phyloP scores from a whole-genome alignment of 2,797 vertebrate genomes.

The Discoglossus pictus region DNA sequence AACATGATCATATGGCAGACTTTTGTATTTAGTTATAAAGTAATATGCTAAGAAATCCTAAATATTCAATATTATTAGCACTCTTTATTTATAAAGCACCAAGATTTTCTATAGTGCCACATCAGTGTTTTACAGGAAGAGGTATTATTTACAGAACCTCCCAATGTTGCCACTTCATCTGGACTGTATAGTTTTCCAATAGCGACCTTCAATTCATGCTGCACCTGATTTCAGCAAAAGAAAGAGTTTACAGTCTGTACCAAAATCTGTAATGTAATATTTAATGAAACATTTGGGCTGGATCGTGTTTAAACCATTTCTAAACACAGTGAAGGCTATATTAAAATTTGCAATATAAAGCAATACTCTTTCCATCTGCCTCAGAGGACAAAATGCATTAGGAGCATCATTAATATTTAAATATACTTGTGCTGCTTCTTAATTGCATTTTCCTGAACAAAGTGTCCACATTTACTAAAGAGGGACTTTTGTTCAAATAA shows the following conservation, averaged over 20 bases:
- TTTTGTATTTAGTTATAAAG: no score
- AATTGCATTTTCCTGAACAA: slow-evolving; percentile 48
- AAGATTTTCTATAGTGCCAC: no score
- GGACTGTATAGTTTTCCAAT: no score
- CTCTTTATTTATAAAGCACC: no score
- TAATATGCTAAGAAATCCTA: no score
- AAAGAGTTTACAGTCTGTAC: not conserved
- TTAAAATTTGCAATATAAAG: slow-evolving; percentile 31
- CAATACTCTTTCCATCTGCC: slow-evolving; percentile 36
- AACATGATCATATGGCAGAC: no score
- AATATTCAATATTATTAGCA: no score
- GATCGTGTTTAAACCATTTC: not conserved
- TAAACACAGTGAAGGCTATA: slow-evolving; percentile 3
- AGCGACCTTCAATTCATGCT: slow-evolving; percentile 23
- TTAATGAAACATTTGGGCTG: slow-evolving; percentile 3
- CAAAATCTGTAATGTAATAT: not conserved
- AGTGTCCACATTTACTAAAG: slow-evolving; percentile 39
- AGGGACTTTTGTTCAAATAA: slow-evolving; percentile 15
- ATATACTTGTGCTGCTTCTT: slow-evolving; percentile 30
- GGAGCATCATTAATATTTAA: slow-evolving; percentile 46
- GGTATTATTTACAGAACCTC: no score
- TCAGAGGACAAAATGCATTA: slow-evolving; percentile 44
- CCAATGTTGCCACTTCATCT: slow-evolving; percentile 23
- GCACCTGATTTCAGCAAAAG: not conserved
- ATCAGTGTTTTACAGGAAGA: no score